Evolutionary conservation across 2,113 vertebrate species (phyloP).

Genomic region (Rhynchopsitta pachyrhyncha): DNA sequence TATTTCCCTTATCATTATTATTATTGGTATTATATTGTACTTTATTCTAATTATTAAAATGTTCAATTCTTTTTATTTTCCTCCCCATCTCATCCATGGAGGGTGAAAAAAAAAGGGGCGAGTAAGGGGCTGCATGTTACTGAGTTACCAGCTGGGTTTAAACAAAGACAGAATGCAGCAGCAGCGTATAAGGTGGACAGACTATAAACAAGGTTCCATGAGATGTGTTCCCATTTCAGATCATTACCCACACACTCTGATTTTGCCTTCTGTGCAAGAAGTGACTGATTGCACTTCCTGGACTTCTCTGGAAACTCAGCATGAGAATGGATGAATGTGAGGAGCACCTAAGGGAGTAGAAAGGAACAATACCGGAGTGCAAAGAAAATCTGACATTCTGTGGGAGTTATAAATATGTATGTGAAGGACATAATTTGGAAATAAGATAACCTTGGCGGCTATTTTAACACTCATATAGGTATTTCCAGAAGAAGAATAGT

Average conservation of each 20-base stretch:
- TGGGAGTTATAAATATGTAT: neutral
- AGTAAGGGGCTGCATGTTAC: neutral
- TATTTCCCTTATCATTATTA: neutral
- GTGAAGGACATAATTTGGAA: conserved; percentile 24
- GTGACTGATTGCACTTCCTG: neutral
- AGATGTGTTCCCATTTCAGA: neutral
- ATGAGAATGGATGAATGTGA: neutral
- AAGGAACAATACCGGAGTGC: neutral
- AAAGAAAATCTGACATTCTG: neutral
- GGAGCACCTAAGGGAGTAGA: neutral
- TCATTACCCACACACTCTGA: neutral
- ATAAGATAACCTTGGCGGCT: neutral
- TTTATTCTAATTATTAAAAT: neutral
- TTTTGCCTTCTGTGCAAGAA: neutral
- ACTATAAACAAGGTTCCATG: neutral
- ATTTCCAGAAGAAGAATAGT: conserved; percentile 10
- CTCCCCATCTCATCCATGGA: neutral
- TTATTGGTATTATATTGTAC: neutral
- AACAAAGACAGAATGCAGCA: neutral
- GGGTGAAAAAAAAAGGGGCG: neutral
- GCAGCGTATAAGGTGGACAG: neutral
- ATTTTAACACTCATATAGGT: neutral
- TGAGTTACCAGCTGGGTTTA: neutral
- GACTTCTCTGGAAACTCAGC: neutral
- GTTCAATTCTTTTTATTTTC: neutral